A percentile compares a stretch with the other conserved stretches of the same genome.
Conservation (phyloP, 2,797 vertebrate species). For the Octomys mimax region DNA sequence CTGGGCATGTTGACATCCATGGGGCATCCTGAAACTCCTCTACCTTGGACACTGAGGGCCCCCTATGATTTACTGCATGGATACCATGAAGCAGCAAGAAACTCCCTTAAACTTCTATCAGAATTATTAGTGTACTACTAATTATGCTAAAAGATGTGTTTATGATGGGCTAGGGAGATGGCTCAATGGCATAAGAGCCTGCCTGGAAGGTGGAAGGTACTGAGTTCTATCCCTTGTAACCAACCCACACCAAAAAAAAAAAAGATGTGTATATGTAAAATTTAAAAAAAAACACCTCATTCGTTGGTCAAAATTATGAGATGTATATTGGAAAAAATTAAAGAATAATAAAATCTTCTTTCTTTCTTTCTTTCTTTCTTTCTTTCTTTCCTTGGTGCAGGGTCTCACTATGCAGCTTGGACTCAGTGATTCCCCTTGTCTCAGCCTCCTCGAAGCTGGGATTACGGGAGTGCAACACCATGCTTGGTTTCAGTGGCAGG, state of each 20-base stretch:
- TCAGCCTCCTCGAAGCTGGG: too few species aligned
- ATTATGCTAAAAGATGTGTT: background rate
- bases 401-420: too few species aligned
- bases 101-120: background rate
- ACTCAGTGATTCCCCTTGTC: too few species aligned
- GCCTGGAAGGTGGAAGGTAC: too few species aligned
- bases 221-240: too few species aligned
- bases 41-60: background rate
- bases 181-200: too few species aligned
- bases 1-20: background rate
- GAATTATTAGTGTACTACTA: slow-evolving; percentile 6
- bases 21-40: background rate
- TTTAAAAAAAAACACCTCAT: background rate
- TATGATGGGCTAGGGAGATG: background rate
- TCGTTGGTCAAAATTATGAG: background rate
- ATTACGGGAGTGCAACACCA: too few species aligned
- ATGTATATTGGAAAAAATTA: background rate
- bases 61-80: background rate
- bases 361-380: too few species aligned
- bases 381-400: too few species aligned
- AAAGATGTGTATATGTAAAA: slow-evolving; percentile 27
- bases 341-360: slow-evolving; percentile 3
- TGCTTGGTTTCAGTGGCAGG: too few species aligned
- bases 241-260: too few species aligned
- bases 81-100: background rate